Conservation (phyloP, 2,797 vertebrate genomes). For the Sebastes cheni region DNA sequence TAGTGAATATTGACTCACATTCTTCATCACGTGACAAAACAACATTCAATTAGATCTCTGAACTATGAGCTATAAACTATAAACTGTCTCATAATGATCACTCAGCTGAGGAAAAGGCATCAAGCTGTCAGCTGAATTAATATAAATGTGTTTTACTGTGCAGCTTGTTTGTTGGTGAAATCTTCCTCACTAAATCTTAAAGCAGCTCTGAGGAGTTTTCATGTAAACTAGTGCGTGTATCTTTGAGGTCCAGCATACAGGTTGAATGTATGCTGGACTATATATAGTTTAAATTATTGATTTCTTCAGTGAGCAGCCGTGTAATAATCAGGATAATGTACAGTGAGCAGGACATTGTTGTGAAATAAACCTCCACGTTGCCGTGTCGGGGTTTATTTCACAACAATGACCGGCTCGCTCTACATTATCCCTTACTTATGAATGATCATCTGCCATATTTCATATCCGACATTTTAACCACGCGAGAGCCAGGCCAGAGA, state of each 20-base stretch:
- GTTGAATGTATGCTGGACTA: background rate
- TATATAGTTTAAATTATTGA: too few relatives aligned
- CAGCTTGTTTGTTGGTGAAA: background rate
- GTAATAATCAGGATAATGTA: too few relatives aligned
- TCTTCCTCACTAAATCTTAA: constrained; percentile 2
- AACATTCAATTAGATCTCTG: background rate
- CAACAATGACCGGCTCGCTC: too few relatives aligned
- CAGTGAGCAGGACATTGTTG: too few relatives aligned
- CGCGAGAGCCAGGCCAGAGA: too few relatives aligned
- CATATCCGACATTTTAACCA: too few relatives aligned
- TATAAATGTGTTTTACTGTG: background rate
- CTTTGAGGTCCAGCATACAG: background rate
- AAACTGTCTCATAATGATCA: background rate
- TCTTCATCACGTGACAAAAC: constrained; percentile 37
- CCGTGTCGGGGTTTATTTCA: too few relatives aligned
- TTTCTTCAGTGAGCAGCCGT: too few relatives aligned
- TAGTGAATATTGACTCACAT: constrained; percentile 36
- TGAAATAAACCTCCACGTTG: too few relatives aligned
- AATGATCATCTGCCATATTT: too few relatives aligned
- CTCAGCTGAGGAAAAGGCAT: background rate
- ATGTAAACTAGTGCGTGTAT: background rate
- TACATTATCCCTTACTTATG: too few relatives aligned
- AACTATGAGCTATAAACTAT: background rate
- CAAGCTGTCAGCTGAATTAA: background rate
- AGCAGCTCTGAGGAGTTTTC: background rate